phyloP scores from a whole-genome alignment of 2,113 vertebrate genomes.

The Scomber colias region DNA sequence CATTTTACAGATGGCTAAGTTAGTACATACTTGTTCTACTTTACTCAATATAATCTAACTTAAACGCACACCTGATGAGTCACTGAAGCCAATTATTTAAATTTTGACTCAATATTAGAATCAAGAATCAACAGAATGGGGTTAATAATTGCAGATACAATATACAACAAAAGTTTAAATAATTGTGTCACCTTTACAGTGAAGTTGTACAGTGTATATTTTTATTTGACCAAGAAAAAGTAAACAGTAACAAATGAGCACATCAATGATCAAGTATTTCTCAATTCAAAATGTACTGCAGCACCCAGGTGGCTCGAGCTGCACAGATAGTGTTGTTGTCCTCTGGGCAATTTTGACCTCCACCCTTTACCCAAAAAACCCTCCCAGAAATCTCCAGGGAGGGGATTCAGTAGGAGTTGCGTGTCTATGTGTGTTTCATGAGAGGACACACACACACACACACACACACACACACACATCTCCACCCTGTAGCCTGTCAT shows the following conservation, averaged over 20 bases:
- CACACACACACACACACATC: conserved; percentile 47
- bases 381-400: conserved; percentile 50
- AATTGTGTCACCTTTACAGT: too few species aligned
- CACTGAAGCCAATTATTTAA: not conserved
- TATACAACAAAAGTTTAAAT: not conserved
- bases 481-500: conserved; percentile 80
- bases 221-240: too few species aligned
- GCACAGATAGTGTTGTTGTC: conserved; percentile 21
- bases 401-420: conserved; percentile 35
- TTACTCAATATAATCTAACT: too few species aligned
- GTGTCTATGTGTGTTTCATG: conserved; percentile 39
- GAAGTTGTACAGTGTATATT: too few species aligned
- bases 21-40: too few species aligned
- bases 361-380: conserved; percentile 49
- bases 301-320: not conserved
- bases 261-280: not conserved
- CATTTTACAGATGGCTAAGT: too few species aligned
- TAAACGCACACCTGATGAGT: not conserved
- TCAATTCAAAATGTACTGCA: not conserved
- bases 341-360: conserved; percentile 57
- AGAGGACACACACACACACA: conserved; percentile 38
- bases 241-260: too few species aligned
- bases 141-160: not conserved
- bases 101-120: not conserved
- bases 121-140: not conserved